Conservation (phyloP, 2,888 invertebrate genomes). For the Eutolmus rufibarbis region DNA sequence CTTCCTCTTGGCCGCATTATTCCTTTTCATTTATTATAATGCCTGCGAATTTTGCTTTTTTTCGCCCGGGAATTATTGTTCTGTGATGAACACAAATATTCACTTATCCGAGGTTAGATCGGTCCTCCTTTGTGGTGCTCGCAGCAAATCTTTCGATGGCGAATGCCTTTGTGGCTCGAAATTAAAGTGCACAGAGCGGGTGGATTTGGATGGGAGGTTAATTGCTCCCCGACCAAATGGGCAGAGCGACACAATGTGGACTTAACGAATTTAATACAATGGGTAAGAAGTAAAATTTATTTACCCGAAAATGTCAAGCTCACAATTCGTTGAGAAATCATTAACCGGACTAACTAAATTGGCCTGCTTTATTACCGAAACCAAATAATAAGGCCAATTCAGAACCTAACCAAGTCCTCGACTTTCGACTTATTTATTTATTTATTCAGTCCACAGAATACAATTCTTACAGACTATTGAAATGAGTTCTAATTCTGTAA, state of each 20-base stretch:
- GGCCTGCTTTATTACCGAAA: neutral
- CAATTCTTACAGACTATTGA: too few relatives aligned
- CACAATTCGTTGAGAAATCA: neutral
- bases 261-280: neutral
- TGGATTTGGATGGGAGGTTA: neutral
- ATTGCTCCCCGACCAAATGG: neutral
- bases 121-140: neutral
- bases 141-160: neutral
- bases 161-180: neutral
- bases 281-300: neutral
- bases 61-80: slow-evolving; percentile 13
- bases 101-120: slow-evolving; percentile 30
- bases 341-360: neutral
- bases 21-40: slow-evolving; percentile 27
- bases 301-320: neutral
- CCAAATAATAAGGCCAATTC: too few relatives aligned
- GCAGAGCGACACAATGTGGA: neutral
- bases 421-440: too few relatives aligned
- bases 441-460: too few relatives aligned
- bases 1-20: slow-evolving; percentile 32
- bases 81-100: slow-evolving; percentile 33
- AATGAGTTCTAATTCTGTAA: too few relatives aligned
- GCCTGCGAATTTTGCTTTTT: slow-evolving; percentile 20
- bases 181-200: neutral
- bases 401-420: too few relatives aligned